These are phyloP conservation scores for Pachyseris speciosa DNA, from an alignment of 64 coral and sea anemone species.

Conservation along the genomic window DNA sequence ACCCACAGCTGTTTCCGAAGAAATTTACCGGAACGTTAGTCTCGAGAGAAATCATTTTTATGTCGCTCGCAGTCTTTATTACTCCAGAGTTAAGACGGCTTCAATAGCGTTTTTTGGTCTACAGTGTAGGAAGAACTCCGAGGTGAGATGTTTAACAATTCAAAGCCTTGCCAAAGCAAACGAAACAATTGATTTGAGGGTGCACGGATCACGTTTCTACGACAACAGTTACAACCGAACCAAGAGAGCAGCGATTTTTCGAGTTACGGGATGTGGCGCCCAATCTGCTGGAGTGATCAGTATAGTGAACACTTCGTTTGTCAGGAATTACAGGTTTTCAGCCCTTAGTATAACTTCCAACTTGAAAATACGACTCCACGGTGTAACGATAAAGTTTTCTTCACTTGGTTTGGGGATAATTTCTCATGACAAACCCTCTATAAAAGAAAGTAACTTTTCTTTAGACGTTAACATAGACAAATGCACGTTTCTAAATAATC, in stretches of 20 bases:
- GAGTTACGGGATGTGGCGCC: background rate
- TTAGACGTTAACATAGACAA: background rate
- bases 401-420: background rate
- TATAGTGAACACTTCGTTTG: background rate
- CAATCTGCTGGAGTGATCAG: background rate
- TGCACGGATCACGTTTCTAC: background rate
- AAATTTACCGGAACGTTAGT: background rate
- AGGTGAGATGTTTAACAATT: background rate
- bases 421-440: background rate
- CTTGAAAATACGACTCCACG: background rate
- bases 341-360: background rate
- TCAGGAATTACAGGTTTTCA: background rate
- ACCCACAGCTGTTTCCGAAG: background rate
- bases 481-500: constrained; percentile 8
- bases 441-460: background rate
- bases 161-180: background rate
- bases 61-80: background rate
- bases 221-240: background rate
- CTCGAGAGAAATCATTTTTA: background rate
- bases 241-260: background rate
- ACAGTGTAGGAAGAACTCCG: background rate
- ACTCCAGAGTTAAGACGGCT: background rate
- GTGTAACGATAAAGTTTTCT: background rate
- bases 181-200: background rate
- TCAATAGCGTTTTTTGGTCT: background rate